phyloP scores from a whole-genome alignment of 1,140 invertebrate species.

The Oedothorax gibbosus region DNA sequence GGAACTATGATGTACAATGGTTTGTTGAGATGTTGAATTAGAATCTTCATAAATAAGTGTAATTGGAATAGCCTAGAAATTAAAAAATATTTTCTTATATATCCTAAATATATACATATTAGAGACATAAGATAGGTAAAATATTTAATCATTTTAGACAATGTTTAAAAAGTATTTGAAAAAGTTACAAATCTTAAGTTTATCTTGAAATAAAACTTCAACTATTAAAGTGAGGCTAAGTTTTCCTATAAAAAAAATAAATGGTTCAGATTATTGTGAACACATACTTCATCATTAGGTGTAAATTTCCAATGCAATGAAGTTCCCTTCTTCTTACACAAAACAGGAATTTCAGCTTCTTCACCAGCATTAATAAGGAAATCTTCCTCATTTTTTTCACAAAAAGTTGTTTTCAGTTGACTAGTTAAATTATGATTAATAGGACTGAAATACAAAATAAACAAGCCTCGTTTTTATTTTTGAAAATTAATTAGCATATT shows the following conservation, averaged over 20 bases:
- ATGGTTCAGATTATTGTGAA: too few species aligned
- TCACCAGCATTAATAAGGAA: conserved; percentile 11
- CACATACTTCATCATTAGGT: conserved; percentile 3
- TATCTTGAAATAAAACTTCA: background rate
- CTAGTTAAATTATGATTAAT: background rate
- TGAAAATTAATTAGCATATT: background rate
- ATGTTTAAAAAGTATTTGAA: background rate
- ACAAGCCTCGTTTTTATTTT: background rate
- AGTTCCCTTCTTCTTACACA: conserved; percentile 4
- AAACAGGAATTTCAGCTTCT: conserved; percentile 14
- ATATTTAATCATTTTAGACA: background rate
- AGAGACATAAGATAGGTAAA: background rate
- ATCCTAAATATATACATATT: background rate
- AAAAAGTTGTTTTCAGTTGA: conserved; percentile 7
- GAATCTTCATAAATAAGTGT: conserved; percentile 13
- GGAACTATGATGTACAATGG: conserved; percentile 12
- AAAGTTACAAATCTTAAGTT: background rate
- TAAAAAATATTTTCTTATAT: background rate
- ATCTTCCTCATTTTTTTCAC: background rate
- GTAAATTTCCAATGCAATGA: conserved; percentile 11
- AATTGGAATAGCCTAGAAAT: conserved; percentile 26
- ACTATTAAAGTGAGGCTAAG: background rate
- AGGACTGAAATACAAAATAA: background rate
- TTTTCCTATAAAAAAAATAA: background rate
- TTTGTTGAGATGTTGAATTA: background rate